Conservation (phyloP, 2,888 invertebrate species). For the Lasioglossum figueresi region DNA sequence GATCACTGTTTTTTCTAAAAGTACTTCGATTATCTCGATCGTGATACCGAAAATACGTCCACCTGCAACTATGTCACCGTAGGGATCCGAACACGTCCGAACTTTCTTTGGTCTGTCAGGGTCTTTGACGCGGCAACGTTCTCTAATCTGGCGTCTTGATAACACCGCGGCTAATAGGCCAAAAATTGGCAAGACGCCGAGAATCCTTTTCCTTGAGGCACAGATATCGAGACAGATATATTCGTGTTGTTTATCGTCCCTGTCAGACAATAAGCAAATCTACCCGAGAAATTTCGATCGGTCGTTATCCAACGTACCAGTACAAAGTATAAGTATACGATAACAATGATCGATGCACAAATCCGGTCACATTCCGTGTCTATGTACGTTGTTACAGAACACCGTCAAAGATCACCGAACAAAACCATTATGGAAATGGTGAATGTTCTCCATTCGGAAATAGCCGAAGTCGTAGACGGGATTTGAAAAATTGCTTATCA, state of each 20-base stretch:
- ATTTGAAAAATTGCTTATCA: too few relatives aligned
- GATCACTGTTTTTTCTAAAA: background rate
- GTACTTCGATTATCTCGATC: background rate
- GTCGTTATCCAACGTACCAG: background rate
- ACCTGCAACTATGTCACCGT: background rate
- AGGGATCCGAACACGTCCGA: background rate
- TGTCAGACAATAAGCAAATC: background rate
- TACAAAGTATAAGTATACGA: constrained; percentile 30
- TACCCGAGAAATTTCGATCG: background rate
- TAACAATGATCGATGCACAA: constrained; percentile 11
- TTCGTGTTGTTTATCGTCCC: background rate
- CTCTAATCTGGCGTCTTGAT: constrained; percentile 2
- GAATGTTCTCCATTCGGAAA: background rate
- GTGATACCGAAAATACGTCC: background rate
- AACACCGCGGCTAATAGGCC: background rate
- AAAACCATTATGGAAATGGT: background rate
- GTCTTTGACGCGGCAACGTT: background rate
- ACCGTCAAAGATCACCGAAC: background rate
- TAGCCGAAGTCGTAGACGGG: background rate
- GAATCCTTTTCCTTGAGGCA: background rate
- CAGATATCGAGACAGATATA: background rate
- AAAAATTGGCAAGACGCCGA: constrained; percentile 6
- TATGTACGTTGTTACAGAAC: background rate
- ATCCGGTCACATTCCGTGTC: background rate
- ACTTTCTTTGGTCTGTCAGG: background rate